Percentiles rank a stretch among this genome's conserved stretches.
Evolutionary conservation across 2,888 invertebrate species (phyloP).

Genomic region (Erebia palarica): DNA sequence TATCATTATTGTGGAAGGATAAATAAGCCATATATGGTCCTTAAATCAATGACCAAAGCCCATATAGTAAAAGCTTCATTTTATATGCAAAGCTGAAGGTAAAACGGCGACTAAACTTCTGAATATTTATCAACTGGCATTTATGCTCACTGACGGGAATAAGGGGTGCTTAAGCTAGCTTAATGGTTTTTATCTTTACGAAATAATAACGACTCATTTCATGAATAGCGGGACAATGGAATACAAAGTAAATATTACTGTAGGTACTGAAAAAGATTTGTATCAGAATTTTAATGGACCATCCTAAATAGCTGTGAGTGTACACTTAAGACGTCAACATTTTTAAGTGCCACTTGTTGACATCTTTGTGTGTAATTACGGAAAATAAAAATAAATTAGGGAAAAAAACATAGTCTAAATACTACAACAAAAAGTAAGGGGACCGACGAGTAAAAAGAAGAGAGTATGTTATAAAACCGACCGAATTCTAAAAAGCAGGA

Average conservation of each 20-base stretch:
- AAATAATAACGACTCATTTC: slow-evolving; percentile 21
- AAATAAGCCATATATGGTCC: neutral
- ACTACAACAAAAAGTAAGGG: too few relatives aligned
- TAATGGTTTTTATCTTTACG: slow-evolving; percentile 21
- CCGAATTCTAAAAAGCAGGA: too few relatives aligned
- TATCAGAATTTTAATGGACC: slow-evolving; percentile 13
- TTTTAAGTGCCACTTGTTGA: neutral
- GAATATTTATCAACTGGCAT: slow-evolving; percentile 42
- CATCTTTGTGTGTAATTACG: neutral
- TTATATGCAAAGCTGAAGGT: slow-evolving; percentile 43
- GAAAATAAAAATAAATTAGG: too few relatives aligned
- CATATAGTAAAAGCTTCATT: slow-evolving; percentile 31
- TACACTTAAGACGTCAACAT: neutral
- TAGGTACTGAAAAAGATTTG: slow-evolving; percentile 1
- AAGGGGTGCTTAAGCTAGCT: slow-evolving; percentile 11
- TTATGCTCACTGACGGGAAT: slow-evolving; percentile 21
- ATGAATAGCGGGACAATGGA: slow-evolving; percentile 10
- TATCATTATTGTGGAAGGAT: slow-evolving; percentile 1
- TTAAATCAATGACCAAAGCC: slow-evolving; percentile 11
- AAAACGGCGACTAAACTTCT: slow-evolving; percentile 39
- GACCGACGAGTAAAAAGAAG: too few relatives aligned
- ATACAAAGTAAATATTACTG: slow-evolving; percentile 12
- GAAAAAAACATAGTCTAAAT: too few relatives aligned
- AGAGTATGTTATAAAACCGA: too few relatives aligned
- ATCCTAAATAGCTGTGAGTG: neutral